Percentiles rank a stretch among this genome's conserved stretches.
Conservation (phyloP, 2,113 vertebrate genomes). For the Limnothrissa miodon region DNA sequence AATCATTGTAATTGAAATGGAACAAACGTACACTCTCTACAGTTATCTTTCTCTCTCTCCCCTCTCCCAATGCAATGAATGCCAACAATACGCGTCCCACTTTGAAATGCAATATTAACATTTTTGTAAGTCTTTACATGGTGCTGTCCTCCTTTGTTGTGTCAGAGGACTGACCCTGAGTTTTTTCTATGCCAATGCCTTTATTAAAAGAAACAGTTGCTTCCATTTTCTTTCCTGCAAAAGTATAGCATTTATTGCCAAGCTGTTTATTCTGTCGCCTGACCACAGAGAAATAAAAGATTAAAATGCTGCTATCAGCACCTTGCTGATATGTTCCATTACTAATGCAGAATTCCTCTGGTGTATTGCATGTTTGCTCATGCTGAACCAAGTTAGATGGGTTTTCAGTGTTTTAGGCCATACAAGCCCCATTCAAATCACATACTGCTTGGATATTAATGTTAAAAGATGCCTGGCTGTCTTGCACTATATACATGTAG, state of each 20-base stretch:
- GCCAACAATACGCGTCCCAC: background rate
- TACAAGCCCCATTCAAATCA: slow-evolving; percentile 26
- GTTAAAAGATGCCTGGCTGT: slow-evolving; percentile 1
- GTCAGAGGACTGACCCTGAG: background rate
- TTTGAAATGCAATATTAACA: background rate
- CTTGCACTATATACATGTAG: slow-evolving; percentile 18
- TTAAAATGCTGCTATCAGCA: slow-evolving; percentile 24
- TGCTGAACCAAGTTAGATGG: slow-evolving; percentile 25
- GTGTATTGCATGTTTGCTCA: slow-evolving; percentile 24
- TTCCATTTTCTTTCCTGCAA: background rate
- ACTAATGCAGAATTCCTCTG: slow-evolving; percentile 30
- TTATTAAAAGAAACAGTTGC: background rate
- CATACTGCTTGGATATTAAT: slow-evolving; percentile 25
- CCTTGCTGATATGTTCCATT: slow-evolving; percentile 11
- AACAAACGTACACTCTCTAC: background rate
- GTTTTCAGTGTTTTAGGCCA: slow-evolving; percentile 11
- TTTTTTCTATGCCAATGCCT: background rate
- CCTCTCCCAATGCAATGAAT: background rate
- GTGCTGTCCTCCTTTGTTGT: background rate
- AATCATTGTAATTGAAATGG: background rate
- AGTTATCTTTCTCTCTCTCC: background rate
- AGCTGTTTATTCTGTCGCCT: background rate
- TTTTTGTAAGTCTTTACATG: background rate
- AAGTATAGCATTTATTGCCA: background rate
- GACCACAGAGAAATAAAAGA: background rate